Base-by-base conservation (phyloP, 2,113 vertebrate genomes). In the Clarias macrocephalus region DNA sequence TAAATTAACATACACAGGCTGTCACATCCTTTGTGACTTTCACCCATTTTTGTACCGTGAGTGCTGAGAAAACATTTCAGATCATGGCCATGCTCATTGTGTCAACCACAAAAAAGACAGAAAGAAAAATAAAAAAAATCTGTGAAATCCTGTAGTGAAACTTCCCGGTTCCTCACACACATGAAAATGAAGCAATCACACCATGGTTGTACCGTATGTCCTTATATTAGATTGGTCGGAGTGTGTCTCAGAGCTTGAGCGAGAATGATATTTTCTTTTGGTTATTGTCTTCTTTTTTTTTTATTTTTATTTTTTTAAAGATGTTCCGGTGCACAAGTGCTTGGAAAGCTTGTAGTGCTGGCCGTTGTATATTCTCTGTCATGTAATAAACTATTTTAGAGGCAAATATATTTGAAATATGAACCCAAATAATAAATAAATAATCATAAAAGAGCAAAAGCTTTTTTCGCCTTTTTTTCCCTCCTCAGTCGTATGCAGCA, bases 331-430 rank as follows among this genome's bases (percentile, higher is more conserved):
- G 73, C 88, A 91, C 88, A 86, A 88, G 87, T 88, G 52, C 56
- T 73, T 88, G 42, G 86, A 86, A 88, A 87, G 89, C 91, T 88
- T 91, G 89, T 87, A 88, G 88, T 92, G 88, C 91, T 92, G 92
- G 90, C 86, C 93, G 91, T 93, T 93, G 91, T 94, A 92, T 93
- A 94, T 93, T 92, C 89, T 94, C 91, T 93, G 91, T 94, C 91
- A 94, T 93, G 93, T 94, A 93, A 89, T 92, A 82, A 94, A 94
- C 87, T 94, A 94, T 94, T 94, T 94, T 94, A 93, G 91, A 94
- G 88, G 91, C 91, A 93, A 92, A 91, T 94, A 93, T 93, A 94
- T 95, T 94, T 95, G 92, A 94, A 92, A 93, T 92, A 92, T 94
- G 93, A 94, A 88, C 90, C 91, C 91, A 91, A 93, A 92, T 91